Percentiles rank a stretch among this genome's conserved stretches.
Evolutionary conservation across 1,140 invertebrate genomes (phyloP).

Genomic region (Parasteatoda tepidariorum): DNA sequence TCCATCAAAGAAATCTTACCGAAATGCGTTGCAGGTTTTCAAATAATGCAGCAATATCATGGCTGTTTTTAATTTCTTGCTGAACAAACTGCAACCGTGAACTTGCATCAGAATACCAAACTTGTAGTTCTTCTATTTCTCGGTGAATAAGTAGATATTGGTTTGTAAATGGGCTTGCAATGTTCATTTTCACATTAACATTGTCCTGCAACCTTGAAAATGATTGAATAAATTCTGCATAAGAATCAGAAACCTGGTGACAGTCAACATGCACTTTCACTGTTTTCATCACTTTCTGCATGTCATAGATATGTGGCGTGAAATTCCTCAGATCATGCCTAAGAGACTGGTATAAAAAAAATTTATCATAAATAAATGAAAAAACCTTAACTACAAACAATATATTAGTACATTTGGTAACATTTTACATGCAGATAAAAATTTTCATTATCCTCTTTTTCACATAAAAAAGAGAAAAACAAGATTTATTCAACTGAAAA

Average conservation of each 20-base stretch:
- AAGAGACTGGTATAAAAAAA: neutral
- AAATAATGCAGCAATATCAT: neutral
- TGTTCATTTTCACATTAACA: neutral
- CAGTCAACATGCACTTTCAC: neutral
- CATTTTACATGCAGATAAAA: too few relatives aligned
- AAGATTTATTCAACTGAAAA: too few relatives aligned
- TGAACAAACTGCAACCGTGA: neutral
- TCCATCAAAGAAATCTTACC: neutral
- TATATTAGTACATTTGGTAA: too few relatives aligned
- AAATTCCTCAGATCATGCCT: neutral
- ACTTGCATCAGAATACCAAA: neutral
- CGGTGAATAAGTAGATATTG: neutral
- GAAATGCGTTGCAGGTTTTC: neutral
- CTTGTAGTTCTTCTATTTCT: neutral
- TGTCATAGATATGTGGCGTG: neutral
- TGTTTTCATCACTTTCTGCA: neutral
- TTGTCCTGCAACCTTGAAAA: neutral
- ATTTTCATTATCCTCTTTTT: too few relatives aligned
- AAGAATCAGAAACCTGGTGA: neutral
- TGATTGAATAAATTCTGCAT: neutral
- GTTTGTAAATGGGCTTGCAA: neutral
- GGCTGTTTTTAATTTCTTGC: neutral
- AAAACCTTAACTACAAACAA: too few relatives aligned
- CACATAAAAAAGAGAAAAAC: too few relatives aligned
- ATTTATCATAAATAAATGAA: too few relatives aligned